Evolutionary conservation across 2,797 vertebrate species (phyloP).

Genomic region (Cyprinodon diabolis): DNA sequence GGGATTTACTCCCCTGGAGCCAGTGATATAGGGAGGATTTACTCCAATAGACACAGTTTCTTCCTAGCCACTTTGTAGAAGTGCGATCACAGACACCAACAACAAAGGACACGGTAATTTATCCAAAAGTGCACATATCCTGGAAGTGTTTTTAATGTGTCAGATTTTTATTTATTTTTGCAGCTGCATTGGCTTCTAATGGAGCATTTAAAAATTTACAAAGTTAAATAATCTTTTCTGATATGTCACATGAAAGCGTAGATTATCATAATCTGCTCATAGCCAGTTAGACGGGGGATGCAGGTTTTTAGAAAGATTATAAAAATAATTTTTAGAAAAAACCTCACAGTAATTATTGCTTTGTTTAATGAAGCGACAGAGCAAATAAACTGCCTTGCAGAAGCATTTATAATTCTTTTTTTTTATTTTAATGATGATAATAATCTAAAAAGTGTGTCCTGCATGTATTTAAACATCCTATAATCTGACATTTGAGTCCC

Average conservation of each 20-base stretch:
- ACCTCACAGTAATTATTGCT: neutral
- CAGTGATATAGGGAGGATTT: constrained; percentile 59
- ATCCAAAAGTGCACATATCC: constrained; percentile 37
- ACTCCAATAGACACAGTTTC: constrained; percentile 50
- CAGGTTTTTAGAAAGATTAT: neutral
- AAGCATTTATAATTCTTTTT: no score
- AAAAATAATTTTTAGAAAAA: neutral
- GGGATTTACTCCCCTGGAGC: constrained; percentile 69
- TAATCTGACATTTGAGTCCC: neutral
- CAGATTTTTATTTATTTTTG: neutral
- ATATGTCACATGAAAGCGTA: neutral
- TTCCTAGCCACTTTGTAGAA: constrained; percentile 49
- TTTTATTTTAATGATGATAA: neutral
- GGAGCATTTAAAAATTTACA: neutral
- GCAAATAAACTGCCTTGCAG: neutral
- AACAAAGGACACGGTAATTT: constrained; percentile 44
- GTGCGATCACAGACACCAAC: constrained; percentile 55
- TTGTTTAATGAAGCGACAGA: neutral
- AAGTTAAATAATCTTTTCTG: neutral
- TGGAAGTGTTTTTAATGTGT: constrained; percentile 7
- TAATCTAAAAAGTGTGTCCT: neutral
- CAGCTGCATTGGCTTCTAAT: neutral
- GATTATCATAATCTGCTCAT: neutral
- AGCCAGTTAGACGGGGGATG: no score
- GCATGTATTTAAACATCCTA: neutral